Conservation (phyloP, 2,888 invertebrate genomes). For the Metacarcinus magister region DNA sequence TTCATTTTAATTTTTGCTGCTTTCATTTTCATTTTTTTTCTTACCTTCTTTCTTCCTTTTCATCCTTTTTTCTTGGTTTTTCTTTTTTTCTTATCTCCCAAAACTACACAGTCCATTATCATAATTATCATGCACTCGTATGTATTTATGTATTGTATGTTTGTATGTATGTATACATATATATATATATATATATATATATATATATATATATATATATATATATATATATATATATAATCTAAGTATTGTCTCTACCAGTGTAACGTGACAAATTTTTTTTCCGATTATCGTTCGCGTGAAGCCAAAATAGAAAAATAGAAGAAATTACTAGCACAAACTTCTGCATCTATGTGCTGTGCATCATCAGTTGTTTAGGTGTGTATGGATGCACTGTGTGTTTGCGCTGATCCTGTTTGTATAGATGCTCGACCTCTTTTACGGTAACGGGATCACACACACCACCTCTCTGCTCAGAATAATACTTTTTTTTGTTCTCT, state of each 20-base stretch:
- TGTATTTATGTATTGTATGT: too few relatives aligned
- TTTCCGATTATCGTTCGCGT: background rate
- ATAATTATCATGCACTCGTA: too few relatives aligned
- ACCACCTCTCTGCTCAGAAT: background rate
- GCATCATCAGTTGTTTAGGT: background rate
- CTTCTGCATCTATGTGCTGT: background rate
- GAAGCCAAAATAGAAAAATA: constrained; percentile 11
- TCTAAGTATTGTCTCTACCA: background rate
- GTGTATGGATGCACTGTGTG: background rate
- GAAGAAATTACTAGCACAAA: background rate
- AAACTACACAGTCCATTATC: too few relatives aligned
- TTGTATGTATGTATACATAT: too few relatives aligned
- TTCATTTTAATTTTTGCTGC: too few relatives aligned
- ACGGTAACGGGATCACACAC: background rate
- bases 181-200: too few relatives aligned
- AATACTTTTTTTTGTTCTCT: background rate
- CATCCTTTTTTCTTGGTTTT: too few relatives aligned
- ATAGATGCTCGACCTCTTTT: background rate
- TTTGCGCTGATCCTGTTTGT: background rate
- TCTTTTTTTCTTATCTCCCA: too few relatives aligned
- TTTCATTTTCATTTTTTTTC: too few relatives aligned
- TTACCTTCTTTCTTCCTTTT: too few relatives aligned
- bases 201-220: too few relatives aligned
- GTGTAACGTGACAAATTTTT: too few relatives aligned
- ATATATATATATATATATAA: background rate